Base-by-base conservation (phyloP, 1,140 invertebrate species). In the Hylaeus volcanicus region DNA sequence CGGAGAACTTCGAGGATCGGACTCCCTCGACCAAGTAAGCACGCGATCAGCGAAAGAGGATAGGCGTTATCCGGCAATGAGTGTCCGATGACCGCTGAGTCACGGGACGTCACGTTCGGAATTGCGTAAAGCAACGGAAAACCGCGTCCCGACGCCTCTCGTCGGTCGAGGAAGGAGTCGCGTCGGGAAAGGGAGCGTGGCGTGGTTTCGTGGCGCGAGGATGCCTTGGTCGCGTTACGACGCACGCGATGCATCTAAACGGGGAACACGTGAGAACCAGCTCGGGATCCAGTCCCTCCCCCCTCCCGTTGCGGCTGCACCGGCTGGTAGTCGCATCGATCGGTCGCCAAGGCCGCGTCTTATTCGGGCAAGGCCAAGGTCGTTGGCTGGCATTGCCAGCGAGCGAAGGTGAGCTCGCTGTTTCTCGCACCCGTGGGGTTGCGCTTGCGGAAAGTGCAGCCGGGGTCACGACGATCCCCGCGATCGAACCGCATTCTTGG, bases 341-440 rank as follows among this genome's bases (percentile, higher is more conserved):
- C 90, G 83, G 70, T 73, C 82, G 81, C 74, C 88, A 90, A 91
- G 90, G 90, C 78, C 85, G 85, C 75, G 71, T 83, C 86, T 89
- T 88, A 89, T 90, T 88, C 89, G 90, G 89, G 88, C 89, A 91
- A 91, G 90, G 90, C 90, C 90, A 91, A 91, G 90, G 90, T 88
- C 89, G 85, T 88, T 84, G 81, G 86, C 86, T 90, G 86, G 88
- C 84, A 88, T 87, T 89, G 86, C 86, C 74, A 79, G 56, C 81
- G 71, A 84, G 75, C 79, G 77, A 84, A 85, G 86, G 84, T 84
- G 81, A 86, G 86, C 81, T 84, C 71, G 85, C 79, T 74, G 73
- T 84, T 84, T 87, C 71, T 77, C 74, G 69, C 83, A 56, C 71
- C 61, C 51, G 77, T 26, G 70, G 70, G 63, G 56, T 81, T 84